Conservation (phyloP, 2,113 vertebrate genomes). For the Pangasianodon gigas region DNA sequence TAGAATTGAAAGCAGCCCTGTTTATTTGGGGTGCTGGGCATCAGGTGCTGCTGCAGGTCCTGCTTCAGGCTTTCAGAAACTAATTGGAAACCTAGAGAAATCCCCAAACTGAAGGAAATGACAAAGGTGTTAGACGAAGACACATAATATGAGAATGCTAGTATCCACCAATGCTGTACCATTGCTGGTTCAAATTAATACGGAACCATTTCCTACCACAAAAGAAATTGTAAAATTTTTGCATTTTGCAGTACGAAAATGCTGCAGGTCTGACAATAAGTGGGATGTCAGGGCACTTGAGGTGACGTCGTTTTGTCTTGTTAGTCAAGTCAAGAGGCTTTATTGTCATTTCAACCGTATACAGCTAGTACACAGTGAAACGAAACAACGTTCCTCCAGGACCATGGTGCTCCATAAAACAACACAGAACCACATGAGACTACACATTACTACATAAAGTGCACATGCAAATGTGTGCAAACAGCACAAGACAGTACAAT, state of each 20-base stretch:
- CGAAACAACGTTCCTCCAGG: no score
- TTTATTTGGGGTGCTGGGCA: constrained; percentile 70
- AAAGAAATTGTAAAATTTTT: not conserved
- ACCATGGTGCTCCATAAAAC: no score
- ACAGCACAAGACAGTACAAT: no score
- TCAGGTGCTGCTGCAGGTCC: constrained; percentile 62
- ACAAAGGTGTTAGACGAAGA: not conserved
- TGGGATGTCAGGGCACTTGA: no score
- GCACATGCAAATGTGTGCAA: no score
- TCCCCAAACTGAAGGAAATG: constrained; percentile 49
- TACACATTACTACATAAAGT: no score
- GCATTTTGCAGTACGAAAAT: not conserved
- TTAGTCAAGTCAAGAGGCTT: no score
- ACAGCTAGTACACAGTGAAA: no score
- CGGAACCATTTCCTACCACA: not conserved
- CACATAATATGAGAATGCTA: not conserved
- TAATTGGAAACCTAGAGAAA: constrained; percentile 67
- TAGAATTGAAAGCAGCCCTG: constrained; percentile 67
- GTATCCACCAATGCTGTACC: not conserved
- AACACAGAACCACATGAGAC: no score
- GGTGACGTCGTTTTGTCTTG: not conserved
- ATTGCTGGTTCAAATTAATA: not conserved
- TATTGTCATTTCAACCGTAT: no score
- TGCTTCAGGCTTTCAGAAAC: constrained; percentile 66
- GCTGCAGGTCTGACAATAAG: not conserved